These are phyloP conservation scores for Phalacrocorax pelagicus DNA, from an alignment of 2,113 vertebrate genomes.

Conservation along the genomic window DNA sequence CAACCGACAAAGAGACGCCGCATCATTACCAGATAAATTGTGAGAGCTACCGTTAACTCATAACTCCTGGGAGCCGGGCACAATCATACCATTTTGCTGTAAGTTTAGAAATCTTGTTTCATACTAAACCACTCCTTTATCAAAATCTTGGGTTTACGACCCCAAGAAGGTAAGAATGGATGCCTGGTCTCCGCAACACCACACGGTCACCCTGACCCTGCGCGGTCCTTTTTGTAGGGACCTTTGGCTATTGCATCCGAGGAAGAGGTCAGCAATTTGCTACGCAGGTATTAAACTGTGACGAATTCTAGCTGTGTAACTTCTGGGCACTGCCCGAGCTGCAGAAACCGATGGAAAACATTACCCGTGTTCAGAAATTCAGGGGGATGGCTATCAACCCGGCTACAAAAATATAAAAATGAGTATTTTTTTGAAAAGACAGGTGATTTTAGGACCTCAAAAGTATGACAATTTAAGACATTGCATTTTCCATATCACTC, in stretches of 20 bases:
- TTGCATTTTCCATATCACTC: background rate
- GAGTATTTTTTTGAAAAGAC: background rate
- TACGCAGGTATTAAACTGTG: background rate
- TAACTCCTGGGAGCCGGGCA: background rate
- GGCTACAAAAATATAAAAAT: background rate
- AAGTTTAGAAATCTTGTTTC: background rate
- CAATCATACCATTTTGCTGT: background rate
- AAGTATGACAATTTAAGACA: background rate
- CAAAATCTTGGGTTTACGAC: background rate
- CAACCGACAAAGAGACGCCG: background rate
- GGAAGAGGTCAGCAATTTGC: background rate
- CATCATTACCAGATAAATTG: background rate
- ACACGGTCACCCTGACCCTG: fast-evolving
- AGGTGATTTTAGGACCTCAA: background rate
- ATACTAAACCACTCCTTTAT: background rate
- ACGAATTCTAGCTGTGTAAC: background rate
- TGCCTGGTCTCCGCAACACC: too few species aligned
- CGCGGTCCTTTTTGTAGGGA: background rate
- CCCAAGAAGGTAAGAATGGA: background rate
- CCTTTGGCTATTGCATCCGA: background rate
- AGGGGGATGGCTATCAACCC: background rate
- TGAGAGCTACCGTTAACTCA: too few species aligned
- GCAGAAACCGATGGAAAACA: background rate
- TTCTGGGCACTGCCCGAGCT: background rate
- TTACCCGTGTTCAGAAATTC: background rate